Base-by-base conservation (phyloP, 2,888 invertebrate genomes). In the Cyaniris semiargus region DNA sequence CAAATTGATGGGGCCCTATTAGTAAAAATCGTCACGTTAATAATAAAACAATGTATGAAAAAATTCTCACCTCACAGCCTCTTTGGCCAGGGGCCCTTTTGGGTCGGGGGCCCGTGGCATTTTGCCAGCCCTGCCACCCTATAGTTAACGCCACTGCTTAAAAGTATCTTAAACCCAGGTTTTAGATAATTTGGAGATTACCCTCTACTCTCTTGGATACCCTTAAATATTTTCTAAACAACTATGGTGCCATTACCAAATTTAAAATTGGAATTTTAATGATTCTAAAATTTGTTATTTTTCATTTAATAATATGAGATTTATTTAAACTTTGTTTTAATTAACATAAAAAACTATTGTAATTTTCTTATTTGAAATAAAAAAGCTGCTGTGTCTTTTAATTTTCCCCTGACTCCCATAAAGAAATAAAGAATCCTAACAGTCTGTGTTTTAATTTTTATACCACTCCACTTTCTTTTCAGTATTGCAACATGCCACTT, bases 221-320 rank as follows among this genome's bases (percentile, higher is more conserved):
- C 78, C 21, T 75, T 78, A 74, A 60, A 78, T 82, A 79, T 79
- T 80, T 79, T 80, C 81, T 78, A 80, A 80, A 80, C 81, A 86
- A 90, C 87, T 86, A 90, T 90, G 86, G 89, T 92, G 92, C 91
- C 91, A 92, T 90, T 90, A 90, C 86, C 87, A 85, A 78, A 75
- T 79, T 76, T 72, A 53, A 53, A 53, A 5, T 53, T 53, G 0
- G 18, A 53, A 53, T 53, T 18, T 53, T 18, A 53, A 53, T 5
- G 53, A 79, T 79, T 75, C 76, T 76, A 79, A 79, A 77, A 76
- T 77, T 66, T 78, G 80, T 34, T 53, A 18, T 27, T 21, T 72
- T 72, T 44, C 44, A 44, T 21, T 72, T 44, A 44, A 72, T 13
- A 21, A 21, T 13, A 44, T 8, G 13, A 72, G 5, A 72, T 44